Conservation (phyloP, 2,113 vertebrate species). For the Chamaetylas fuelleborni region DNA sequence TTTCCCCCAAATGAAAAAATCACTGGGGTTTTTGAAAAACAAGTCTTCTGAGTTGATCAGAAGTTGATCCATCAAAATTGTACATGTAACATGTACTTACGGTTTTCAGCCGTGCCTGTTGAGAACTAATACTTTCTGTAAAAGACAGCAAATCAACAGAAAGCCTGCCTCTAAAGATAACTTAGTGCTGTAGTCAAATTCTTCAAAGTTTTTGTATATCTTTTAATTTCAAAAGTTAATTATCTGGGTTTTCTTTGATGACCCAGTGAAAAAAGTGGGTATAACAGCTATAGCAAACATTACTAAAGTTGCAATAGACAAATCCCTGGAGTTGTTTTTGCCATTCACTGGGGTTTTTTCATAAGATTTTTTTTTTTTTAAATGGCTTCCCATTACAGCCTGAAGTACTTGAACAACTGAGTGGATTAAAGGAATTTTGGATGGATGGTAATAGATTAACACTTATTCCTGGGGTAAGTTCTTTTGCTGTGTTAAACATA, state of each 20-base stretch:
- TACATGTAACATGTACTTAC: background rate
- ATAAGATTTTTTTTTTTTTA: background rate
- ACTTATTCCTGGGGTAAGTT: slow-evolving; percentile 93
- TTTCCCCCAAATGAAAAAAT: background rate
- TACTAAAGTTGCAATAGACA: background rate
- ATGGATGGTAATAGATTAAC: slow-evolving; percentile 96
- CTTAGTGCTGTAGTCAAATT: background rate
- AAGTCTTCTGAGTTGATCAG: background rate
- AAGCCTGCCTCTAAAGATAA: background rate
- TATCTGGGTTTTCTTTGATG: background rate
- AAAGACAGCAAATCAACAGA: background rate
- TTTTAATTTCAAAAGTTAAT: background rate
- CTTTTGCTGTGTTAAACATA: background rate
- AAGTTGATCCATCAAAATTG: background rate
- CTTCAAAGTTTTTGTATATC: background rate
- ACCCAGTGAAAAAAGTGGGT: background rate
- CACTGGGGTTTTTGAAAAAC: background rate
- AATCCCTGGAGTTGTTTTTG: background rate
- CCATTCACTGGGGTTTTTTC: background rate
- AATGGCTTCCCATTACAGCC: slow-evolving; percentile 75
- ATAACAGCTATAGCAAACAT: background rate
- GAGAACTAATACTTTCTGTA: background rate
- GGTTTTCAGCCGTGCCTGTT: background rate
- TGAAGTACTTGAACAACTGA: slow-evolving; percentile 97
- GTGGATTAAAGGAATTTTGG: slow-evolving; percentile 95